Evolutionary conservation across 2,113 vertebrate genomes (phyloP).

Genomic region (Naja naja): DNA sequence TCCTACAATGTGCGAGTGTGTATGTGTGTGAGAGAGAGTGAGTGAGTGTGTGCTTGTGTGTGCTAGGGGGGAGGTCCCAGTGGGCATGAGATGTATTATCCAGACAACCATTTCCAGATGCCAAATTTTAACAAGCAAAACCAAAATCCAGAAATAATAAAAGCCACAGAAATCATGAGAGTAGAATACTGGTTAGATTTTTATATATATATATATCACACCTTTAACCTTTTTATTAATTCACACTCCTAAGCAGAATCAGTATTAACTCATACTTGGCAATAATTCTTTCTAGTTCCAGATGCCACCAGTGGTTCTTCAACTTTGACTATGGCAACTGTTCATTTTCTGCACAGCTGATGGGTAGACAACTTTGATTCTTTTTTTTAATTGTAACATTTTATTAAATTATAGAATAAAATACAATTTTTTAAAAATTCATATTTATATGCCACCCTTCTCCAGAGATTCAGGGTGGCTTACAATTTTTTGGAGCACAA

Average conservation of each 20-base stretch:
- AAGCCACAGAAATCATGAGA: neutral
- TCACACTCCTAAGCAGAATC: neutral
- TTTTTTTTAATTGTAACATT: no score
- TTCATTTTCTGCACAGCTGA: neutral
- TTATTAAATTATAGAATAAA: no score
- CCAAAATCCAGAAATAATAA: neutral
- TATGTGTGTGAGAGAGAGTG: neutral
- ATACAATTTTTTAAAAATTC: no score
- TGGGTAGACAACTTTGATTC: neutral
- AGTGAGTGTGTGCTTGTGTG: neutral
- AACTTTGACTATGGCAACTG: neutral
- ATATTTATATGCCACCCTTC: no score
- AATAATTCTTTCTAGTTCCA: neutral
- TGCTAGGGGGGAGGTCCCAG: neutral
- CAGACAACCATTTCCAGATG: neutral
- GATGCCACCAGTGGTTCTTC: neutral
- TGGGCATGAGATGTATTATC: neutral
- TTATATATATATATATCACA: neutral
- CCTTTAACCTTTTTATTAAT: neutral
- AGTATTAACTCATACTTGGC: neutral
- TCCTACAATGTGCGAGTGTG: neutral
- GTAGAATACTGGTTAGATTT: neutral
- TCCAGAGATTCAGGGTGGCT: no score
- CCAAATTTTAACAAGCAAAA: neutral
- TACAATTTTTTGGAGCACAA: no score